A percentile compares a stretch with the other conserved stretches of the same genome.
Evolutionary conservation across 2,888 invertebrate species (phyloP).

Genomic region (Orthonychiurus folsomi): DNA sequence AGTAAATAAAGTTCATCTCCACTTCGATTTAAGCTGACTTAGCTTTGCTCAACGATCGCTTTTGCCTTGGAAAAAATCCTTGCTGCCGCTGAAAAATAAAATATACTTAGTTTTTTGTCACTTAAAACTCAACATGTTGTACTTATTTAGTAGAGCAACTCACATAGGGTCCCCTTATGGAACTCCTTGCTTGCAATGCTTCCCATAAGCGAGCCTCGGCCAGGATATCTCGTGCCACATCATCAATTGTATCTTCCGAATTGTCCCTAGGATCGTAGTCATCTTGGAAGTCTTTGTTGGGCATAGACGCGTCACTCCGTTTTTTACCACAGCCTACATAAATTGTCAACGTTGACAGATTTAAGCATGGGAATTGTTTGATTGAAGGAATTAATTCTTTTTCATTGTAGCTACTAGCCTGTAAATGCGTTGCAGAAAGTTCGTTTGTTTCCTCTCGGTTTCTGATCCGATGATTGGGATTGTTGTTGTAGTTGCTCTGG

Average conservation of each 20-base stretch:
- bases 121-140: not conserved
- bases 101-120: not conserved
- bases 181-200: constrained; percentile 55
- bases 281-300: constrained; percentile 25
- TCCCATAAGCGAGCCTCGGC: constrained; percentile 71
- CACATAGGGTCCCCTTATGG: constrained; percentile 26
- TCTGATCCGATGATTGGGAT: constrained; percentile 23
- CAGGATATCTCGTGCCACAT: constrained; percentile 66
- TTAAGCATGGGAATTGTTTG: no score
- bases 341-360: constrained; percentile 12
- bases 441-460: constrained; percentile 42
- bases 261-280: constrained; percentile 20
- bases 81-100: constrained; percentile 18
- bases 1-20: no score
- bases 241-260: constrained; percentile 51
- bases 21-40: no score
- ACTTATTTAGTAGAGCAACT: constrained; percentile 7
- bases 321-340: constrained; percentile 28
- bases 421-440: constrained; percentile 85
- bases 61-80: constrained; percentile 34
- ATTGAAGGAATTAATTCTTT: no score
- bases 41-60: constrained; percentile 19
- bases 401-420: no score
- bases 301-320: constrained; percentile 20
- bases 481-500: constrained; percentile 22